Evolutionary conservation across 2,888 invertebrate genomes (phyloP).

Genomic region (Syritta pipiens): DNA sequence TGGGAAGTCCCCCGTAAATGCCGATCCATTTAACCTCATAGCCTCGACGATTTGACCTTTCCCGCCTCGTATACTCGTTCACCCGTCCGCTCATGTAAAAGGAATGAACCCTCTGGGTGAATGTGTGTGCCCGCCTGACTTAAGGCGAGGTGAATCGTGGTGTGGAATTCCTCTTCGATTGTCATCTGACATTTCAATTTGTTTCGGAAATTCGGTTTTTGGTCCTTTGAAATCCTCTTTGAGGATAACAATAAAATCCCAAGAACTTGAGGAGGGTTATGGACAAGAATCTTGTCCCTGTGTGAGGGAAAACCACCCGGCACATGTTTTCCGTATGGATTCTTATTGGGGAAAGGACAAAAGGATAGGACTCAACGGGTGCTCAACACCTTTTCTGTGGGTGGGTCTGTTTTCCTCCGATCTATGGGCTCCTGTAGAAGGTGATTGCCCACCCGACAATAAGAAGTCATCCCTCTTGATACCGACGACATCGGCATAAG

Average conservation of each 20-base stretch:
- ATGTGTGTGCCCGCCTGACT: constrained; percentile 11
- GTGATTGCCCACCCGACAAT: no score
- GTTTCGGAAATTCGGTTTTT: constrained; percentile 49
- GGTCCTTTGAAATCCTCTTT: constrained; percentile 31
- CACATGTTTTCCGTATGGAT: no score
- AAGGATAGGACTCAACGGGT: no score
- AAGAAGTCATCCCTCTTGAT: no score
- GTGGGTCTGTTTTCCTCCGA: no score
- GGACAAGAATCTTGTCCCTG: neutral
- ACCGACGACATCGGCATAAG: no score
- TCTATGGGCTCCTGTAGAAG: no score
- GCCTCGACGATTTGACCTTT: constrained; percentile 29
- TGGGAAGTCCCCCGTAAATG: constrained; percentile 16
- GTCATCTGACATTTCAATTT: constrained; percentile 63
- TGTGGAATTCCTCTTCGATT: constrained; percentile 57
- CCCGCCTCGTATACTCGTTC: constrained; percentile 7
- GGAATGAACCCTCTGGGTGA: constrained; percentile 24
- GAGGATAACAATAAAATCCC: constrained; percentile 39
- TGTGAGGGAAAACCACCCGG: no score
- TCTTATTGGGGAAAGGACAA: no score
- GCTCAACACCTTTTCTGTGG: no score
- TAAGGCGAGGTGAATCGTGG: constrained; percentile 41
- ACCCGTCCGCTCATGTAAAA: constrained; percentile 23
- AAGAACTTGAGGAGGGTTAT: constrained; percentile 19
- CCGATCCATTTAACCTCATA: constrained; percentile 55